Percentiles rank a stretch among this genome's conserved stretches.
Conservation (phyloP, 2,888 invertebrate species). For the Philonicus albiceps region DNA sequence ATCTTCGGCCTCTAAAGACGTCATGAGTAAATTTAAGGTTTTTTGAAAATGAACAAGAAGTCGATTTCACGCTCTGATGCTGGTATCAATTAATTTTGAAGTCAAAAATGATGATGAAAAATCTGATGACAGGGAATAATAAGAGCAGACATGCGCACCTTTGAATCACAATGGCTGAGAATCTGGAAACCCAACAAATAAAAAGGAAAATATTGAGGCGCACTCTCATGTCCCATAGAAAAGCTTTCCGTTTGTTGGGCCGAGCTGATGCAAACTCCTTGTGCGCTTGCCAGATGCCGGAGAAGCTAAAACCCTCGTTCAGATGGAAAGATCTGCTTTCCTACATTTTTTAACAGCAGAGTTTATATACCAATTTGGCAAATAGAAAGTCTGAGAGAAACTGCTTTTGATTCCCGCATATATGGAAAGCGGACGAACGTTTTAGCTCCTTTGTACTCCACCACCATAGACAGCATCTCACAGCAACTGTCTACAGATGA, state of each 20-base stretch:
- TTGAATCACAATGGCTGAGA: background rate
- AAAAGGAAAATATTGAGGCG: background rate
- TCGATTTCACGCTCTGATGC: constrained; percentile 19
- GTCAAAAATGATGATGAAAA: background rate
- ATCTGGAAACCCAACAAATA: background rate
- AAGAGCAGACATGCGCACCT: constrained; percentile 27
- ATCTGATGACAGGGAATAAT: background rate
- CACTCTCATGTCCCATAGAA: background rate
- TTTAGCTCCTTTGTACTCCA: background rate
- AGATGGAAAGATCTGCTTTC: constrained; percentile 6
- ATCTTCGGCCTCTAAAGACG: background rate
- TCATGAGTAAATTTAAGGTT: background rate
- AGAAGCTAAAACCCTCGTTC: background rate
- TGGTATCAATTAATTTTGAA: constrained; percentile 9
- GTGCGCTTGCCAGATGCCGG: background rate
- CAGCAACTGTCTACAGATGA: background rate
- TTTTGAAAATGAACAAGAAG: constrained; percentile 12
- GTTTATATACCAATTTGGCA: background rate
- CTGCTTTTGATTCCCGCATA: background rate
- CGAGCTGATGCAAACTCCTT: background rate
- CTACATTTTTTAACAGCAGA: constrained; percentile 3
- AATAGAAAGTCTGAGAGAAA: constrained; percentile 15
- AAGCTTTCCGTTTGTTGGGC: background rate
- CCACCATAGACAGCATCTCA: background rate
- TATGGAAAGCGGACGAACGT: background rate